Evolutionary conservation across 2,888 invertebrate species (phyloP), one percentile per base, ranked within the genome.

Genomic region (Beris morrisii): DNA sequence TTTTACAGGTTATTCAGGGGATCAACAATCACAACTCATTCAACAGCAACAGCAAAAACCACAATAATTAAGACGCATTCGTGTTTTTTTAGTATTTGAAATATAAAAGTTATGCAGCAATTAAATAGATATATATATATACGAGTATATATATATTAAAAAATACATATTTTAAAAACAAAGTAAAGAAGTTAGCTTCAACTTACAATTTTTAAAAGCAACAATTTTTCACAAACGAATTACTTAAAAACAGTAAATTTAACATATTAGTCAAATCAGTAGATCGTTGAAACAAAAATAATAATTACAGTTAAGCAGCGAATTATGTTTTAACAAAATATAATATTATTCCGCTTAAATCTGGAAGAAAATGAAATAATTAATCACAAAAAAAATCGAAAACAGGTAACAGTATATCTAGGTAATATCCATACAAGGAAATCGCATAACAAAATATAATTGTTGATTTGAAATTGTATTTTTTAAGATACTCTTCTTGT

Each of bases 1-100:
- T 32, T 38, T 65, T 65, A 9, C 45, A 69, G 69, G 64, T 32
- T 61, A 69, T 68, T 65, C 65, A 65, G 69, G 66, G 52, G 69
- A 69, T 57, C 69, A 63, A 38, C 38, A 38, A 58, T 53, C 43
- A 54, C 53, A 57, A 54, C 22, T 22, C 1, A 54, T 65, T 31
- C 67, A 69, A 28, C 52, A 65, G 12, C 53, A 53, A 30, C 65
- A 57, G 13, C 66, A 64, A 45, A 54, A 65, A 44, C 66, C 67
- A 44, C 46, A 52, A 38, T 52, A 67, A 55, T 56, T 45, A 55
- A n/a, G 55, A 7, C 38, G 38, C 5, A 38, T 22, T 38, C 5
- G 38, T 9, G 9, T 38, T 7, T 38, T 32, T 38, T 7, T 38
- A 38, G 38, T 38, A 9, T 38, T 38, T 38, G 7, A 38, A 38